These are phyloP conservation scores for Octomys mimax DNA, from an alignment of 2,797 vertebrate genomes.

Conservation along the genomic window DNA sequence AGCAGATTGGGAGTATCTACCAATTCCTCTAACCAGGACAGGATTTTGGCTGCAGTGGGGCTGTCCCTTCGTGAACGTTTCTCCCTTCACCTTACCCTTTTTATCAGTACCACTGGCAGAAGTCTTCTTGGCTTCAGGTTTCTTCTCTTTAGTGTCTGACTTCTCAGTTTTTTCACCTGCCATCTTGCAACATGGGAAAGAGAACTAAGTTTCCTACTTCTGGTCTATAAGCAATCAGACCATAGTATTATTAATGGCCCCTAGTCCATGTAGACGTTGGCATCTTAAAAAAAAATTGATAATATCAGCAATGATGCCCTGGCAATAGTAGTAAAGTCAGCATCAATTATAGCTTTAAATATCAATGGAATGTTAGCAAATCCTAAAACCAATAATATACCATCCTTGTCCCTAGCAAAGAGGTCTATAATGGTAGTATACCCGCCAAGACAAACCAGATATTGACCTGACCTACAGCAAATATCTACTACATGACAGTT, in stretches of 20 bases:
- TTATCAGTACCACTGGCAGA: too few species aligned
- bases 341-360: not conserved
- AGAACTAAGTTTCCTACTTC: too few species aligned
- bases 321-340: not conserved
- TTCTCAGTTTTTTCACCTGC: too few species aligned
- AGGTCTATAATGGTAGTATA: not conserved
- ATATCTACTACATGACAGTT: not conserved
- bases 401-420: not conserved
- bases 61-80: too few species aligned
- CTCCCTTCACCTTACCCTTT: too few species aligned
- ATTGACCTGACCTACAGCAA: not conserved
- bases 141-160: too few species aligned
- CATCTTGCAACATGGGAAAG: not conserved
- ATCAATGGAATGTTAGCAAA: not conserved
- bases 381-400: not conserved
- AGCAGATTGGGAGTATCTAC: too few species aligned
- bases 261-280: not conserved
- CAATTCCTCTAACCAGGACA: too few species aligned
- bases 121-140: too few species aligned
- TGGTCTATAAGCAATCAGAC: too few species aligned
- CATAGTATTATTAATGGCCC: not conserved
- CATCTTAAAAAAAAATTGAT: not conserved
- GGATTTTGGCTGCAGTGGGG: too few species aligned
- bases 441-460: not conserved
- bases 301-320: not conserved